A percentile compares a stretch with the other conserved stretches of the same genome.
Evolutionary conservation across 2,797 vertebrate species (phyloP).

Genomic region (Loriculus beryllinus): DNA sequence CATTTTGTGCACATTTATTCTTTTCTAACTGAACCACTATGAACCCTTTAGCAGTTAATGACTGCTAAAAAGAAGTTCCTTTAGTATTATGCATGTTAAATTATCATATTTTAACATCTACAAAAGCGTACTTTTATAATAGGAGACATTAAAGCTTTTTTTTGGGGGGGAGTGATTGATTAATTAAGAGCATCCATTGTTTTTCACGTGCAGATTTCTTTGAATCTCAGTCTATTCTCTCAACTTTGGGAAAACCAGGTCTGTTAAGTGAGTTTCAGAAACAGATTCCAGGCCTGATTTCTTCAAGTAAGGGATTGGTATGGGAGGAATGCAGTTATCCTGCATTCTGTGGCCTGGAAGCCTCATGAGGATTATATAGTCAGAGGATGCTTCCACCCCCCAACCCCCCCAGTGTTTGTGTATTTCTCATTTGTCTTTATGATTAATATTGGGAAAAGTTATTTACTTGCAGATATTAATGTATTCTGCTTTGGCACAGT

Average conservation of each 20-base stretch:
- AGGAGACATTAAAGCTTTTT: neutral
- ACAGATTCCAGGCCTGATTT: slow-evolving; percentile 58
- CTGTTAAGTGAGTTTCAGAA: slow-evolving; percentile 58
- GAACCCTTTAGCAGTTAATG: neutral
- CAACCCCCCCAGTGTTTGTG: neutral
- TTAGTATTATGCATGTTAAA: neutral
- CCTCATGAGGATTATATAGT: slow-evolving; percentile 60
- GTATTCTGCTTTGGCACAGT: neutral
- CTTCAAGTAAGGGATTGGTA: slow-evolving; percentile 69
- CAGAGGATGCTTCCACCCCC: neutral
- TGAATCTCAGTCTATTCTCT: slow-evolving; percentile 10
- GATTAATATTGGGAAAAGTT: neutral
- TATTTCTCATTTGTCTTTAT: neutral
- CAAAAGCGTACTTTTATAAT: neutral
- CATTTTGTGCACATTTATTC: neutral
- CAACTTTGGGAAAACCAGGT: slow-evolving; percentile 50
- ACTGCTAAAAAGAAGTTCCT: neutral
- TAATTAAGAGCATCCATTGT: slow-evolving; percentile 12
- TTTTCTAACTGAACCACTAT: neutral
- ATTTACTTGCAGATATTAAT: neutral
- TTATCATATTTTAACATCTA: slow-evolving; percentile 1
- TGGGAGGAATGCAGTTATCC: slow-evolving; percentile 76
- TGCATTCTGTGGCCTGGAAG: slow-evolving; percentile 65
- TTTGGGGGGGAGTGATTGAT: neutral
- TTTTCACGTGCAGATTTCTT: slow-evolving; percentile 22